Percentiles rank a stretch among this genome's conserved stretches.
phyloP scores from a whole-genome alignment of 1,140 invertebrate genomes.

The Onthophagus taurus region DNA sequence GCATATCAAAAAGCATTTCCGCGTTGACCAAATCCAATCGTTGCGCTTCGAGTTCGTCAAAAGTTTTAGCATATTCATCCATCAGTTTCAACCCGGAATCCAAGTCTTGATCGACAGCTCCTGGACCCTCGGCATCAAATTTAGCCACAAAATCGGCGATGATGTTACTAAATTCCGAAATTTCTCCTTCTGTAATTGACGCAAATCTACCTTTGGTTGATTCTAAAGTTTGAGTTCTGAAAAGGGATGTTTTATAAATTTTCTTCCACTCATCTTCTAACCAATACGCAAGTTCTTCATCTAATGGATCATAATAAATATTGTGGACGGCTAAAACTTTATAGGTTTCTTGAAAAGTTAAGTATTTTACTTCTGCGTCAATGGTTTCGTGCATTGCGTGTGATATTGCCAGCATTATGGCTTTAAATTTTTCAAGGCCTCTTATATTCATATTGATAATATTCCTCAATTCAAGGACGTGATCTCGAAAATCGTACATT shows the following conservation, averaged over 20 bases:
- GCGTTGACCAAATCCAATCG: slow-evolving; percentile 63
- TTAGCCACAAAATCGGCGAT: slow-evolving; percentile 58
- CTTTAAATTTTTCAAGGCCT: slow-evolving; percentile 71
- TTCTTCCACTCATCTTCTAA: slow-evolving; percentile 58
- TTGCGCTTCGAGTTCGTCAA: slow-evolving; percentile 56
- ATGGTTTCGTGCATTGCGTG: slow-evolving; percentile 63
- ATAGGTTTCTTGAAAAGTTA: slow-evolving; percentile 51
- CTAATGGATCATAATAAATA: slow-evolving; percentile 38
- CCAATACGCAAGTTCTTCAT: slow-evolving; percentile 47
- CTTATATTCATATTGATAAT: slow-evolving; percentile 62
- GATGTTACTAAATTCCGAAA: slow-evolving; percentile 57
- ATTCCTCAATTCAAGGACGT: slow-evolving; percentile 46
- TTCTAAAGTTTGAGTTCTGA: slow-evolving; percentile 55
- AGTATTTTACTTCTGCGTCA: slow-evolving; percentile 63
- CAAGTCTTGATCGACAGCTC: slow-evolving; percentile 62
- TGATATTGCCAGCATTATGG: slow-evolving; percentile 70
- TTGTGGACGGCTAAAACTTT: slow-evolving; percentile 30
- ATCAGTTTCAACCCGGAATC: slow-evolving; percentile 61
- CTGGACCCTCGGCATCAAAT: slow-evolving; percentile 67
- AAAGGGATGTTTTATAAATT: slow-evolving; percentile 55
- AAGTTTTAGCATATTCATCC: slow-evolving; percentile 58
- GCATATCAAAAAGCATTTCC: slow-evolving; percentile 77
- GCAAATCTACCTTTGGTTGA: slow-evolving; percentile 71
- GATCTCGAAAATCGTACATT: slow-evolving; percentile 52
- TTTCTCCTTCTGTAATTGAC: slow-evolving; percentile 60